Base-by-base conservation (phyloP, 2,888 invertebrate genomes). In the Isoperla grammatica region DNA sequence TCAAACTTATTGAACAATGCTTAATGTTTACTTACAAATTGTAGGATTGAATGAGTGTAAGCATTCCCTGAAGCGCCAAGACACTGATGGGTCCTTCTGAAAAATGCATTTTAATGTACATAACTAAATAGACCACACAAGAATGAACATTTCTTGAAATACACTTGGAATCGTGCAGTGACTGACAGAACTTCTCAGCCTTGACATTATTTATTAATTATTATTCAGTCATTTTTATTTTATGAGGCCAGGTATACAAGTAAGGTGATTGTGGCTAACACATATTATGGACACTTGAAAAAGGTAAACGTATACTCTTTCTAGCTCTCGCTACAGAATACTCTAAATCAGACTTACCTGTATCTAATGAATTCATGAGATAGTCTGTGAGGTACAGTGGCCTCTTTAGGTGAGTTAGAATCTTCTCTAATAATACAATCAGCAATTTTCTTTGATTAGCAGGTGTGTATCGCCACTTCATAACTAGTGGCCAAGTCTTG, bases 301-400 rank as follows among this genome's bases (percentile, higher is more conserved):
- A n/a, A n/a, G n/a, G n/a, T n/a, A n/a, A n/a, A n/a, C n/a, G n/a
- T n/a, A n/a, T n/a, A n/a, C n/a, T n/a, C n/a, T n/a, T n/a, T n/a
- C n/a, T n/a, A n/a, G n/a, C n/a, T n/a, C n/a, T n/a, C n/a, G n/a
- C n/a, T n/a, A n/a, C n/a, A n/a, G n/a, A n/a, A n/a, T n/a, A n/a
- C n/a, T n/a, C n/a, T n/a, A n/a, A n/a, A n/a, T n/a, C n/a, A 12
- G 61, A 70, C 68, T 71, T 71, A 85, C 88, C 89, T 49, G 86
- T 81, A 71, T 93, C 89, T 65, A 95, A 82, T 1, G 93, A 91
- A 69, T 92, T 88, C 80, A 94, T 90, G 19, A 97, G 80, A 76
- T 95, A 95, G 73, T 96, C 96, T 1, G 94, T 92, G 67, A 95
- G 80, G 62, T 90, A 77, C 57, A 93, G 79, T 9, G 96, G 95